Base-by-base conservation (phyloP, 30 jellyfish, hydroid and myxozoan genomes). In the Mastigias papua region DNA sequence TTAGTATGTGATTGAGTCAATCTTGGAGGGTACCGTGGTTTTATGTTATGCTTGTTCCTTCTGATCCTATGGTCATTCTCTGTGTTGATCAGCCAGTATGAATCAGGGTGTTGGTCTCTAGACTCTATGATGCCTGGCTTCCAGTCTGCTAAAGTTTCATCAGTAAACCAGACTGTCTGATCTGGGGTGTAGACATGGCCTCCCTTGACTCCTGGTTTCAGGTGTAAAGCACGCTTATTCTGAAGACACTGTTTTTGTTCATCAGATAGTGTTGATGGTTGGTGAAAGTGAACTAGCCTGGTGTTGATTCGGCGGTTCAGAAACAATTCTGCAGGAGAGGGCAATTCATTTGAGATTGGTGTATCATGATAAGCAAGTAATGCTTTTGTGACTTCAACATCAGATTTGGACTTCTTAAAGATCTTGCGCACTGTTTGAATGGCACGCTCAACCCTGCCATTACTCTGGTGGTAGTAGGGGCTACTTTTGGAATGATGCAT, bases 381-480 rank as follows among this genome's bases (percentile, higher is more conserved):
- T 57, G 69, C 69, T 57, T 57, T 23, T 23, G 30, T 57, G 27
- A 57, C 69, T 57, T 57, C 69, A 57, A 57, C 17, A 57, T 57
- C 69, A 57, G 69, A 57, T 57, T 57, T 57, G 27, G 25, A 57
- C 30, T 57, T 57, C 23, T 57, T 23, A 57, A 57, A 57, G 69
- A 57, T 57, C 30, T 57, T 23, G 69, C 69, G 69, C 57, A 64
- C 71, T 30, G 84, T 37, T 80, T 80, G 64, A 29, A 80, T 80
- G 31, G 90, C 37, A 22, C 50, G 37, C 71, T 80, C 90, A 42
- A 80, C 90, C 46, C 48, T 27, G 15, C 93, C 78, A 65, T 83
- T 83, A 3, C 90, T 68, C 61, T 35, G 48, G 20, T 89, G 93
- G 88, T 83, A 46, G 66, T 27, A 88, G n/a, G 88, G 93, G 54